Evolutionary conservation across 2,888 invertebrate species (phyloP).

Genomic region (Troides oblongomaculatus): DNA sequence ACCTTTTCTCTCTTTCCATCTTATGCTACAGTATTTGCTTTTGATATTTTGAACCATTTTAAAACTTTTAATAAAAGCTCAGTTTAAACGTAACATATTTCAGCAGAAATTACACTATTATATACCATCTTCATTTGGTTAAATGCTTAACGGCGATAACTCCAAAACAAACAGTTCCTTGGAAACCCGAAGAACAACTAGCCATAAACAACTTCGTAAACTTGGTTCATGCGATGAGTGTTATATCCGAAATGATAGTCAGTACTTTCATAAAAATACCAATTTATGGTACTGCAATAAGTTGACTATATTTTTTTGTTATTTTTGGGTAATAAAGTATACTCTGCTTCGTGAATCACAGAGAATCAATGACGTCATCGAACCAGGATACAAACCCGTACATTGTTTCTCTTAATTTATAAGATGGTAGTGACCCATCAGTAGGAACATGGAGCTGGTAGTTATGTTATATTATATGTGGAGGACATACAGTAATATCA

Average conservation of each 20-base stretch:
- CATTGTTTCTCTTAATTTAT: too few species aligned
- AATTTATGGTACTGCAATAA: neutral
- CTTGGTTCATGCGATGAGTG: neutral
- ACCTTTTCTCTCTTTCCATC: too few species aligned
- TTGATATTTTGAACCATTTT: too few species aligned
- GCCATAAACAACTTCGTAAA: conserved; percentile 9
- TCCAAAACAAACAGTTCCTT: neutral
- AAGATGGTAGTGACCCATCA: too few species aligned
- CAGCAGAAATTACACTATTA: neutral
- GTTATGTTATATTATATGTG: too few species aligned
- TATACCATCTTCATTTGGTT: neutral
- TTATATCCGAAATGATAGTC: neutral
- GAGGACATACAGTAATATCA: too few species aligned
- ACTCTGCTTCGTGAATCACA: too few species aligned
- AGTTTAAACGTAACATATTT: neutral
- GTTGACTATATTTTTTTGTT: neutral
- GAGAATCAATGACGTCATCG: too few species aligned
- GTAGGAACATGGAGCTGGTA: too few species aligned
- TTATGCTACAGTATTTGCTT: too few species aligned
- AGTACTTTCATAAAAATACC: conserved; percentile 3
- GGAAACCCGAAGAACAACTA: neutral
- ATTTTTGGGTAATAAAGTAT: neutral
- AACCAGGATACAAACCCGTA: neutral
- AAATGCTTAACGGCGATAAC: neutral
- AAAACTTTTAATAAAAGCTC: neutral